phyloP scores from a whole-genome alignment of 1,140 invertebrate species.

The Luehdorfia chinensis region DNA sequence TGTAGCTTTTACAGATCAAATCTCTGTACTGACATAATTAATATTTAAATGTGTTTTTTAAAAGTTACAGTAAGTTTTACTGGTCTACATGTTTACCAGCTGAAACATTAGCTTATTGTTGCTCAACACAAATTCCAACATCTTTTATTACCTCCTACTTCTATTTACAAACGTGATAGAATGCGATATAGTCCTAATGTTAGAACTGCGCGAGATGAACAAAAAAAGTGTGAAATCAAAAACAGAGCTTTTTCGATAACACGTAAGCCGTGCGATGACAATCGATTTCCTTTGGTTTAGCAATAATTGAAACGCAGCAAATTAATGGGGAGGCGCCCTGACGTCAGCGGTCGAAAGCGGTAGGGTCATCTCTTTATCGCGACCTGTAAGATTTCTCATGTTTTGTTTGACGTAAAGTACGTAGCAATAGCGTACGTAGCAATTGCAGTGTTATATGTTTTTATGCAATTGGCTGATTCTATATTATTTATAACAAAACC shows the following conservation, averaged over 20 bases:
- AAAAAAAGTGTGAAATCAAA: not conserved
- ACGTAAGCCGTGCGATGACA: not conserved
- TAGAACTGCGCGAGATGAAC: not conserved
- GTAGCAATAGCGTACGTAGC: slow-evolving; percentile 7
- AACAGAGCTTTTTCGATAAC: not conserved
- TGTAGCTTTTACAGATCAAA: too few relatives aligned
- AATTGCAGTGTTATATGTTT: not conserved
- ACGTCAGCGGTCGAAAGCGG: slow-evolving; percentile 13
- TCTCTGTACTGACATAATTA: too few relatives aligned
- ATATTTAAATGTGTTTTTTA: too few relatives aligned
- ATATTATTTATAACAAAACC: too few relatives aligned
- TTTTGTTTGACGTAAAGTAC: slow-evolving; percentile 7
- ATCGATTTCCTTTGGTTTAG: slow-evolving; percentile 15
- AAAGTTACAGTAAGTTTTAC: too few relatives aligned
- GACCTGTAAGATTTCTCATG: slow-evolving; percentile 10
- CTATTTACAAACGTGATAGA: too few relatives aligned
- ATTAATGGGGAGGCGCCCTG: not conserved
- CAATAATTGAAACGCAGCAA: slow-evolving; percentile 12
- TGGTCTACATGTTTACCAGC: too few relatives aligned
- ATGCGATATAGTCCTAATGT: too few relatives aligned
- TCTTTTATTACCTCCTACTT: too few relatives aligned
- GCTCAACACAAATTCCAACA: too few relatives aligned
- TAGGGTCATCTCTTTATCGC: slow-evolving; percentile 11
- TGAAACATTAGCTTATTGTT: too few relatives aligned
- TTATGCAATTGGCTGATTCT: too few relatives aligned